These are phyloP conservation scores for Melanerpes aurifrons DNA, from an alignment of 2,113 vertebrate species.

Conservation along the genomic window DNA sequence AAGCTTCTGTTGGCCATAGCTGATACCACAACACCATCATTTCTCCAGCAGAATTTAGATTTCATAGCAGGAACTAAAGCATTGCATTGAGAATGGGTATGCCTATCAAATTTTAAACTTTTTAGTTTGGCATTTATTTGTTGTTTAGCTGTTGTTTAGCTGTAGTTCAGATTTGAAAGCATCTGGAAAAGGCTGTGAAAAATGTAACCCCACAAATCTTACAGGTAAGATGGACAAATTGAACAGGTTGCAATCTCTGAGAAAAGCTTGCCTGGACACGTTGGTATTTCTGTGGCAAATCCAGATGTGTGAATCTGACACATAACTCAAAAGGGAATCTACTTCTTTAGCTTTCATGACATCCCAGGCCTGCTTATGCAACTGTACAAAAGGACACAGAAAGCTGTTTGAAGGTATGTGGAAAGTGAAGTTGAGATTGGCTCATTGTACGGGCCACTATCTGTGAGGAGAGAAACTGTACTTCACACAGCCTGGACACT, in stretches of 20 bases:
- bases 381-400: background rate
- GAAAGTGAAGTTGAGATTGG: background rate
- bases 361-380: background rate
- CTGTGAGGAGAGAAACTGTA: background rate
- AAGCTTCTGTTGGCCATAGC: background rate
- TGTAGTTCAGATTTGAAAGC: background rate
- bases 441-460: background rate
- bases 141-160: background rate
- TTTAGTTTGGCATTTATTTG: rapidly evolving
- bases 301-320: background rate
- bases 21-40: background rate
- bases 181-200: background rate
- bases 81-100: background rate
- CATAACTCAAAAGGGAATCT: background rate
- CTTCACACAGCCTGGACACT: background rate
- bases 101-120: background rate
- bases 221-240: background rate
- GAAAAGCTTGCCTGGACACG: background rate
- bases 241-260: background rate
- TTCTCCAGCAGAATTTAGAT: background rate
- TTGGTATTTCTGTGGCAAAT: background rate
- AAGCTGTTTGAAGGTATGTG: background rate
- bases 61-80: background rate
- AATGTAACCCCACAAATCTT: background rate
- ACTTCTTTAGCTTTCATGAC: background rate